Percentiles rank a stretch among this genome's conserved stretches.
These are phyloP conservation scores for Phrynocephalus guinanensis DNA, from an alignment of 2,797 vertebrate genomes.

Conservation along the genomic window DNA sequence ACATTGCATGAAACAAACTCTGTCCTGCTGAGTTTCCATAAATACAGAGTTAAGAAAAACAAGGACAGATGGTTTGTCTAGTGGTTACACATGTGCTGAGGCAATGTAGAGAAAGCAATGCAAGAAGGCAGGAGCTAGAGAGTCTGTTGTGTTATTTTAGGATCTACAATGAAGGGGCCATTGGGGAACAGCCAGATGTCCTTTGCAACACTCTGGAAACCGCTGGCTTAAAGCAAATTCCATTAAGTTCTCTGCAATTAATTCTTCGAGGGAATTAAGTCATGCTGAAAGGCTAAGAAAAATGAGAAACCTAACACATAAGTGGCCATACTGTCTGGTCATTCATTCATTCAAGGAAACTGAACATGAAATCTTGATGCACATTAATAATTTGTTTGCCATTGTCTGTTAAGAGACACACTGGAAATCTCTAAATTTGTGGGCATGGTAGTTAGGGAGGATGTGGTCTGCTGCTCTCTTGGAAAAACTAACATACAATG, in stretches of 20 bases:
- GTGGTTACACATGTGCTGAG: background rate
- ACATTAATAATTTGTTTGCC: too few relatives aligned
- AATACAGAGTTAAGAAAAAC: background rate
- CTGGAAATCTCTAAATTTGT: too few relatives aligned
- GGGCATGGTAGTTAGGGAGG: too few relatives aligned
- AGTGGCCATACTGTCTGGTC: too few relatives aligned
- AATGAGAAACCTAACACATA: too few relatives aligned
- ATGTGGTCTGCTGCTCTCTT: too few relatives aligned
- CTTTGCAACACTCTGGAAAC: background rate
- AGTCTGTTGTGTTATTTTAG: background rate
- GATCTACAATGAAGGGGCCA: background rate
- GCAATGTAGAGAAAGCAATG: background rate
- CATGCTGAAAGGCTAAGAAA: too few relatives aligned
- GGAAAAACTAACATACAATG: too few relatives aligned
- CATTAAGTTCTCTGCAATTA: background rate
- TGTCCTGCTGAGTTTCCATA: background rate
- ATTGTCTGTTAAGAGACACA: too few relatives aligned
- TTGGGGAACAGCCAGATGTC: background rate
- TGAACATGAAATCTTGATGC: too few relatives aligned
- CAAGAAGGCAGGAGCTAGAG: background rate
- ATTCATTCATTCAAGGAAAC: too few relatives aligned
- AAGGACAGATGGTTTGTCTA: background rate
- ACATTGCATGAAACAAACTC: background rate
- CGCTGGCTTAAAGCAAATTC: background rate
- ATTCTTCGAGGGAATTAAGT: too few relatives aligned